Evolutionary conservation across 2,888 invertebrate species (phyloP), one percentile per base, ranked within the genome.

Genomic region (Notocelia uddmanniana): DNA sequence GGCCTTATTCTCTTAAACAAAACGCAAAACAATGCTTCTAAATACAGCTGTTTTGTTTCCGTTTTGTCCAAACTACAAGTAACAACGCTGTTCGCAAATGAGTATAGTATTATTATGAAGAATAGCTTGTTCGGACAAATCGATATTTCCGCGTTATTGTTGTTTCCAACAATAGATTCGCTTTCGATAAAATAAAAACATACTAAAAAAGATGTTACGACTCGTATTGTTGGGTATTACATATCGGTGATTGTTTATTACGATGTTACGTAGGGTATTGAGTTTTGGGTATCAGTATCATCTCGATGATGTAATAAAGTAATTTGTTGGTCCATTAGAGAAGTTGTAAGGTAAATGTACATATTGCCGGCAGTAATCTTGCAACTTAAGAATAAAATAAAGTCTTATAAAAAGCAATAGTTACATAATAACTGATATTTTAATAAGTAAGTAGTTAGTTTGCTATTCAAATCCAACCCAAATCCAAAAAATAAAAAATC

Each of bases 101-200:
- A 59, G 18, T 19, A 23, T 21, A 63, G 50, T 19, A n/a, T 59
- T 52, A 57, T 57, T 18, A 11, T 59, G 54, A 50, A 66, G 52
- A 64, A 70, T 70, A 41, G 8, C 50, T 23, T 58, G 70, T 70
- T 66, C 59, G 41, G 41, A 66, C 64, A 66, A 59, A 66, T 66
- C 52, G 41, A 13, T 60, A 60, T 66, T 70, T 66, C 70, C 70
- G 70, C 52, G 9, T 59, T n/a, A 66, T 70, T 70, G 70, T 70
- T 70, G 15, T 18, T 2, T 45, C 13, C 15, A 18, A 70, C 70
- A 70, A 70, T 66, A 70, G 70, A 69, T 63, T 55, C 62, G 23
- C 66, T 70, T 66, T 70, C 70, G 23, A 66, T 70, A 59, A 34
- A 58, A 64, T 37, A 62, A 58, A 64, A 70, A 63, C 48, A n/a